phyloP scores from a whole-genome alignment of 2,797 vertebrate genomes.

The Dallia pectoralis region DNA sequence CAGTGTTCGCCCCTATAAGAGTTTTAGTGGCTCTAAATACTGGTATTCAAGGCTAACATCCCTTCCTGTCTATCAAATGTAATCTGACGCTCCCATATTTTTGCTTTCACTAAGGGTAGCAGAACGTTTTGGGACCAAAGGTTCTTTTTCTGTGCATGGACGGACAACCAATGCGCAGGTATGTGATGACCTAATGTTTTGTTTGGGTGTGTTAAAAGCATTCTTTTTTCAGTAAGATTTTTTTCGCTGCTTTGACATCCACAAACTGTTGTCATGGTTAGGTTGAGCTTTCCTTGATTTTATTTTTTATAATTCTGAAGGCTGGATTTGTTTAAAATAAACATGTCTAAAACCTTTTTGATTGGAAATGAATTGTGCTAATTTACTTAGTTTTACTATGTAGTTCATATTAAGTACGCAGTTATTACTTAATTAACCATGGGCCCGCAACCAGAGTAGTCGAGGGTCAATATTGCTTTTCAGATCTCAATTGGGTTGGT shows the following conservation, averaged over 20 bases:
- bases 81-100: neutral
- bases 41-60: neutral
- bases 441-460: too few species aligned
- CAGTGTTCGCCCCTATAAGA: neutral
- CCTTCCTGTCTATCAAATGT: neutral
- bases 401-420: neutral
- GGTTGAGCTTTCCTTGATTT: neutral
- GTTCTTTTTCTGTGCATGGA: slow-evolving; percentile 89
- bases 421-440: neutral
- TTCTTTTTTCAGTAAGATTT: neutral
- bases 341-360: neutral
- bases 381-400: neutral
- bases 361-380: neutral
- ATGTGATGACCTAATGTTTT: slow-evolving; percentile 31
- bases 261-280: neutral
- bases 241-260: too few species aligned
- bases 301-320: neutral
- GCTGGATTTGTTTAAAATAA: neutral
- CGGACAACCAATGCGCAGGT: slow-evolving; percentile 96
- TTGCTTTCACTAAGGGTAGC: neutral
- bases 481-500: too few species aligned
- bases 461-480: too few species aligned
- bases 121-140: slow-evolving; percentile 51
- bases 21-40: neutral
- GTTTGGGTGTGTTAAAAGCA: too few species aligned